Conservation (phyloP, 1,140 invertebrate genomes). For the Pogonognathellus flavescens region DNA sequence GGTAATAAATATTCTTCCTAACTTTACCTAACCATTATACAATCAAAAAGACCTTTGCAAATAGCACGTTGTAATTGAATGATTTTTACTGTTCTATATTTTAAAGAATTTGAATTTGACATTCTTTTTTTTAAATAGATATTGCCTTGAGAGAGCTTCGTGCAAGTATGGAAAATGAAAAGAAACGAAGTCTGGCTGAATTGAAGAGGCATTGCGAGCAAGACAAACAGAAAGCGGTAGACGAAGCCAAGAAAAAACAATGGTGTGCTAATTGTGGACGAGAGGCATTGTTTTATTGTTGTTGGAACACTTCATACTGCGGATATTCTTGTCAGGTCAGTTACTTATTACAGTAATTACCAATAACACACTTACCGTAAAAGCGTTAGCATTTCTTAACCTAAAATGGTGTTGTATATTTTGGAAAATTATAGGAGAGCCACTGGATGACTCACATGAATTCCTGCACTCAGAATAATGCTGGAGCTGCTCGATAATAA, state of each 20-base stretch:
- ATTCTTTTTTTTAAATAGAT: slow-evolving; percentile 68
- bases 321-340: slow-evolving; percentile 83
- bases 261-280: slow-evolving; percentile 90
- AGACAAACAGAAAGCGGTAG: slow-evolving; percentile 78
- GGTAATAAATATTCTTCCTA: slow-evolving; percentile 47
- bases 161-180: slow-evolving; percentile 77
- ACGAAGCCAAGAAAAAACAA: slow-evolving; percentile 84
- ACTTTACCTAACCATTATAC: no score
- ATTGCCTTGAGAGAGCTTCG: slow-evolving; percentile 76
- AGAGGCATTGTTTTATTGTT: slow-evolving; percentile 92
- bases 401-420: slow-evolving; percentile 44
- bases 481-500: slow-evolving; percentile 22
- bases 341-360: slow-evolving; percentile 30
- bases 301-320: slow-evolving; percentile 96
- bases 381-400: slow-evolving; percentile 21
- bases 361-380: slow-evolving; percentile 3
- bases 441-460: slow-evolving; percentile 74
- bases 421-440: slow-evolving; percentile 71
- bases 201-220: slow-evolving; percentile 75
- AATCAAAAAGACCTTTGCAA: no score
- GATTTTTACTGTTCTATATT: no score
- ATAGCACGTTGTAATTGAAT: no score
- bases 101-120: background rate
- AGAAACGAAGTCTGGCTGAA: slow-evolving; percentile 75
- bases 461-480: slow-evolving; percentile 69